Evolutionary conservation across 2,888 invertebrate species (phyloP).

Genomic region (Blastobasis adustella): DNA sequence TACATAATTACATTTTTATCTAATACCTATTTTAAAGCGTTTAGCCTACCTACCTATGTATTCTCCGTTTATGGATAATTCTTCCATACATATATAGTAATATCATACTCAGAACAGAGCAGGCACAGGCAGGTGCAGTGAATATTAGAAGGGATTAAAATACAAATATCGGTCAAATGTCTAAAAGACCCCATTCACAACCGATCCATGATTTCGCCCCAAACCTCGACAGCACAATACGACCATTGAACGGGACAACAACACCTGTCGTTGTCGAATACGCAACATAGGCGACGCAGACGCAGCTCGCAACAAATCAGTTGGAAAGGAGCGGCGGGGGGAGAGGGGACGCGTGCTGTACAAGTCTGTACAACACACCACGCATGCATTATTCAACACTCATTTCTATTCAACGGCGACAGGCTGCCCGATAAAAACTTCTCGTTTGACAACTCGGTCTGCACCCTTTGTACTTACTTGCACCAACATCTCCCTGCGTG

Average conservation of each 20-base stretch:
- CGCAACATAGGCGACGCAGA: slow-evolving; percentile 3
- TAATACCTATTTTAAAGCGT: too few species aligned
- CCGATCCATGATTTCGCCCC: too few species aligned
- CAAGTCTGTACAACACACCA: slow-evolving; percentile 5
- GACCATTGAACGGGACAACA: slow-evolving; percentile 12
- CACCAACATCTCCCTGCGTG: slow-evolving; percentile 38
- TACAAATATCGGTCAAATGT: too few species aligned
- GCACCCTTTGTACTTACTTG: slow-evolving; percentile 68
- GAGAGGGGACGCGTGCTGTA: slow-evolving; percentile 18
- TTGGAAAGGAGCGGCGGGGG: slow-evolving; percentile 33
- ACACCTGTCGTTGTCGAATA: slow-evolving; percentile 15
- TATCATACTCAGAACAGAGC: too few species aligned
- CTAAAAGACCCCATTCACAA: too few species aligned
- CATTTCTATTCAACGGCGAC: slow-evolving; percentile 72
- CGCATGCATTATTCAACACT: slow-evolving; percentile 70
- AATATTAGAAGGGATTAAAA: too few species aligned
- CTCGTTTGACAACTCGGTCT: slow-evolving; percentile 70
- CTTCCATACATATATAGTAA: too few species aligned
- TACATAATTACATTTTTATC: too few species aligned
- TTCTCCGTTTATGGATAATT: too few species aligned
- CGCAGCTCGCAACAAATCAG: slow-evolving; percentile 49
- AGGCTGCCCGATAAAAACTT: slow-evolving; percentile 70
- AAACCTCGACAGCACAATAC: too few species aligned
- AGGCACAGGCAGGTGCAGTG: too few species aligned
- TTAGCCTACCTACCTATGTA: too few species aligned